Percentiles rank a stretch among this genome's conserved stretches.
Evolutionary conservation across 1,140 invertebrate genomes (phyloP).

Genomic region (Colletes gigas): DNA sequence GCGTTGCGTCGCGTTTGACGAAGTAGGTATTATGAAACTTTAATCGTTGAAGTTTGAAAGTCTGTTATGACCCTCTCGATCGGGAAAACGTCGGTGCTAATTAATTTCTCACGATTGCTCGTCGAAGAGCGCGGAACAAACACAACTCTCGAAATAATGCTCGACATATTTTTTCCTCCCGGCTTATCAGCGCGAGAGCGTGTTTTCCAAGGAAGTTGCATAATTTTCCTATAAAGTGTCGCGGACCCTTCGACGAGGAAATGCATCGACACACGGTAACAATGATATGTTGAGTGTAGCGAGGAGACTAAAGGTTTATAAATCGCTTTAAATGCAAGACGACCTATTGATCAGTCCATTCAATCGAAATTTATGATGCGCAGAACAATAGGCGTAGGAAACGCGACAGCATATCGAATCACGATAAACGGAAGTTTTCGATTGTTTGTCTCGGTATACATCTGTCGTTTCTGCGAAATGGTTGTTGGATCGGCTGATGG

Average conservation of each 20-base stretch:
- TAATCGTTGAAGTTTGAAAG: not conserved
- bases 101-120: conserved; percentile 2
- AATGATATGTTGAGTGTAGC: not conserved
- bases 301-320: conserved; percentile 33
- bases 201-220: not conserved
- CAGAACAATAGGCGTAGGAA: conserved; percentile 13
- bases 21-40: not conserved
- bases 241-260: not conserved
- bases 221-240: not conserved
- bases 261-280: not conserved
- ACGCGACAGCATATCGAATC: not conserved
- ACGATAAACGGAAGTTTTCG: conserved; percentile 12
- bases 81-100: not conserved
- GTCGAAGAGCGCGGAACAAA: not conserved
- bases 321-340: conserved; percentile 23
- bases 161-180: not conserved
- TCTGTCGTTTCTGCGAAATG: not conserved
- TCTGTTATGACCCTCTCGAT: not conserved
- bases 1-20: too few relatives aligned
- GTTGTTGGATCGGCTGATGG: not conserved
- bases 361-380: conserved; percentile 56
- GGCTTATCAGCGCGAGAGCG: not conserved
- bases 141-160: not conserved
- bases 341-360: conserved; percentile 46
- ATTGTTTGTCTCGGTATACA: not conserved